Evolutionary conservation across 2,888 invertebrate genomes (phyloP), one percentile per base, ranked within the genome.

Genomic region (Cryptophagus acutangulus): DNA sequence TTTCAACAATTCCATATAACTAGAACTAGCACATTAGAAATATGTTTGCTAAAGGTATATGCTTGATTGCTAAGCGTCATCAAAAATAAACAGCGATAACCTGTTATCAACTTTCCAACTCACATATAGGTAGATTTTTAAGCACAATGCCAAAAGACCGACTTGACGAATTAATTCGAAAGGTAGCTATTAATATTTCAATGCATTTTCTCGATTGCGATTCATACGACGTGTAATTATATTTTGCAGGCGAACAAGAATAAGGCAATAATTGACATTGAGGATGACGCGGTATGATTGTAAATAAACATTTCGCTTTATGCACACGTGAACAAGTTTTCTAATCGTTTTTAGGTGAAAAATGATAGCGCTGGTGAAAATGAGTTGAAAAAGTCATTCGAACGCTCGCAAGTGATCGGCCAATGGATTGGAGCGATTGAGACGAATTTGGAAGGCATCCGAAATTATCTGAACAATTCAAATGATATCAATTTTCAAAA

Each of bases 391-490:
- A 43, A 53, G 34, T 57, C 55, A 0, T 57, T 61, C 17, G 56
- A 61, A 46, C 46, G 57, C 34, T 49, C 57, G 2, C 57, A 59
- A 44, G 69, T 70, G 48, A 66, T 75, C 53, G 70, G 71, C 49
- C 58, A 62, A 50, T 75, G 74, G 74, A 73, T 77, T 49, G 66
- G 67, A 46, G 70, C 71, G 44, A 68, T 78, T 38, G 68, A 70
- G 55, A 63, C 62, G 49, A 73, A 74, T 65, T 73, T 76, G 34
- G 42, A 48, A 8, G 43, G 45, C n/a, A 43, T 56, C 6, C 43
- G 45, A 36, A 39, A 46, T 6, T 47, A 48, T 18, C 12, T 55
- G 3, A 43, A 40, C 33, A 51, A 44, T 42, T 15, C 55, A 10
- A 53, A 57, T 34, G 50, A 55, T 20, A 25, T 57, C n/a, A 51